phyloP scores from a whole-genome alignment of 2,113 vertebrate genomes.

The Callopanchax toddi region DNA sequence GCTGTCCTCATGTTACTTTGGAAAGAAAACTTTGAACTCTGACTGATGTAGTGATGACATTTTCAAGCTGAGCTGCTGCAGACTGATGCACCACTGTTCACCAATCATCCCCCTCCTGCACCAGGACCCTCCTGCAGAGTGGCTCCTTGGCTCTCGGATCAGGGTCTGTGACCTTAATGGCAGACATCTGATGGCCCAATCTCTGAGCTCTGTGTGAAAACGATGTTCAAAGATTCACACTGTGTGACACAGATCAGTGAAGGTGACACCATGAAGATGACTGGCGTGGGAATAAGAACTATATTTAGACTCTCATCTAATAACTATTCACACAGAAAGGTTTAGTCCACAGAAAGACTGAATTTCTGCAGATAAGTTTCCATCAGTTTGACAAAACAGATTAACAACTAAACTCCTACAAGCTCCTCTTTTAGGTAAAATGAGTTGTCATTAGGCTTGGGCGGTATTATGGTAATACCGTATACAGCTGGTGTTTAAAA shows the following conservation, averaged over 20 bases:
- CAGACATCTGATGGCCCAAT: slow-evolving; percentile 23
- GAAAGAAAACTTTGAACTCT: background rate
- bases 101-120: slow-evolving; percentile 18
- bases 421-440: background rate
- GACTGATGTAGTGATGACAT: background rate
- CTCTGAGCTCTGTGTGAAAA: slow-evolving; percentile 39
- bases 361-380: background rate
- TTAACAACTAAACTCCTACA: background rate
- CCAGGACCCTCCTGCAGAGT: slow-evolving; percentile 6
- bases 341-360: background rate
- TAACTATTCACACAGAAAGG: background rate
- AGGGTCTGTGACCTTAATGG: slow-evolving; percentile 36
- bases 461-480: too few relatives aligned
- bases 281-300: background rate
- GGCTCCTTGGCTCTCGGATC: slow-evolving; percentile 10
- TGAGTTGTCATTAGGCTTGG: too few relatives aligned
- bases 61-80: slow-evolving; percentile 1
- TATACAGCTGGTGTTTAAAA: too few relatives aligned
- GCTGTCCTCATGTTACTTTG: background rate
- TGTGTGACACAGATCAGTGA: slow-evolving; percentile 37
- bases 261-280: slow-evolving; percentile 42
- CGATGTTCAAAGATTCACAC: slow-evolving; percentile 19
- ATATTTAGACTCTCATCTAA: background rate
- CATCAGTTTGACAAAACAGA: too few relatives aligned
- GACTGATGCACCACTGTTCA: slow-evolving; percentile 3